These are phyloP conservation scores for Numenius arquata DNA, from an alignment of 2,113 vertebrate genomes.

Conservation along the genomic window DNA sequence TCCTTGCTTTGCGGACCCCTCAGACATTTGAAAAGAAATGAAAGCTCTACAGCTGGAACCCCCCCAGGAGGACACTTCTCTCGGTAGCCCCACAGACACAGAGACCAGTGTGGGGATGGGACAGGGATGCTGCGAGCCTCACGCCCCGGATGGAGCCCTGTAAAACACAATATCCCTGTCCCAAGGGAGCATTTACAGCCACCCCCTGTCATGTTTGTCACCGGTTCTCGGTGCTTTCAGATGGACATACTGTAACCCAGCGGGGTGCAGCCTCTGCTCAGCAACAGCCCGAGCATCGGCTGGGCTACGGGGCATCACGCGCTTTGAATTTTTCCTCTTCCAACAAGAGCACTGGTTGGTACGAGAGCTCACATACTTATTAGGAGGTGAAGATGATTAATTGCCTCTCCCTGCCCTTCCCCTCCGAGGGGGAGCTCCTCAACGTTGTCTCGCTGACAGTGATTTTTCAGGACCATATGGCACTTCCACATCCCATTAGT, in stretches of 20 bases:
- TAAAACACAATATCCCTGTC: background rate
- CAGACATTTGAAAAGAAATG: background rate
- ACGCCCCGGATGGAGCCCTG: background rate
- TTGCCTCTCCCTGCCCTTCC: background rate
- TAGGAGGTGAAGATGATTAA: constrained; percentile 60
- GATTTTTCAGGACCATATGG: constrained; percentile 61
- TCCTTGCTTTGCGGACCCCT: background rate
- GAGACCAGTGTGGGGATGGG: fast-evolving
- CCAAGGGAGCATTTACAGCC: background rate
- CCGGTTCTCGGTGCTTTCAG: background rate
- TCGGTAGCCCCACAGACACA: background rate
- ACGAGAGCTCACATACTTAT: constrained; percentile 33
- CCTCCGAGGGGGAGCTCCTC: background rate
- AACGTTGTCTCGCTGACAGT: constrained; percentile 12
- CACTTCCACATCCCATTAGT: constrained; percentile 51
- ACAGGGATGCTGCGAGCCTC: background rate
- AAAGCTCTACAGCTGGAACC: background rate
- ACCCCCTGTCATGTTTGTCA: background rate
- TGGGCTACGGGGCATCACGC: background rate
- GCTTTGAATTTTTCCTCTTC: constrained; percentile 64
- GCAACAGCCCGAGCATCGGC: background rate
- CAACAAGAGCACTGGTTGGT: background rate
- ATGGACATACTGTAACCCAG: background rate
- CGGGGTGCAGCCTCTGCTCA: constrained; percentile 8
- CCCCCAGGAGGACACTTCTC: background rate